Evolutionary conservation across 2,888 invertebrate genomes (phyloP).

Genomic region (Coelinius sp.): DNA sequence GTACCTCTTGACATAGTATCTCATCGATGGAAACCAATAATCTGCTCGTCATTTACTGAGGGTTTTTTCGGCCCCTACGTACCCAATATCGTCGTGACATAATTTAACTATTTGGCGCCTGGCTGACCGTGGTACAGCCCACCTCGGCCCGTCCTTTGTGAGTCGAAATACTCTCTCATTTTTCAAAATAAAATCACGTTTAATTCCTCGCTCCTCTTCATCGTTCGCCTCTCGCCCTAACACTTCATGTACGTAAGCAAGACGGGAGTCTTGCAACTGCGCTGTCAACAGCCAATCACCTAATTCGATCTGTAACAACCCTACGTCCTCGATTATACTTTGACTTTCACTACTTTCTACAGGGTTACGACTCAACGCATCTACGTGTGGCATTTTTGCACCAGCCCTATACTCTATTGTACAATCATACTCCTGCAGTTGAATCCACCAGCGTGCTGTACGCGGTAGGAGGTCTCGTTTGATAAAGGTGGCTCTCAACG

Average conservation of each 20-base stretch:
- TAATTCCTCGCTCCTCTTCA: neutral
- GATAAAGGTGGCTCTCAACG: neutral
- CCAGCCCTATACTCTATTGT: neutral
- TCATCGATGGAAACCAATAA: constrained; percentile 69
- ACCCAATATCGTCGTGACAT: neutral
- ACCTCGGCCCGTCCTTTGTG: no score
- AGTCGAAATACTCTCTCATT: no score
- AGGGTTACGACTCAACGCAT: neutral
- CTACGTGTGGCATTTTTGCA: neutral
- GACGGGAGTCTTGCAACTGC: neutral
- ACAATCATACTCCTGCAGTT: constrained; percentile 43
- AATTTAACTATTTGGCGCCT: constrained; percentile 55
- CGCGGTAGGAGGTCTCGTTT: constrained; percentile 41
- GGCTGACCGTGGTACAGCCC: neutral
- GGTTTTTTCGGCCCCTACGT: constrained; percentile 52
- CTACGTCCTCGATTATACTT: neutral
- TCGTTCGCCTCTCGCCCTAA: neutral
- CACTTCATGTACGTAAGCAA: neutral
- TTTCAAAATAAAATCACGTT: no score
- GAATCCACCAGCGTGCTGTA: constrained; percentile 44
- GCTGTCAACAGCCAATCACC: neutral
- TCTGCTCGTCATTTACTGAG: constrained; percentile 56
- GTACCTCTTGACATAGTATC: constrained; percentile 63
- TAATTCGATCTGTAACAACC: neutral
- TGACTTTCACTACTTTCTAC: neutral